phyloP scores from a whole-genome alignment of 2,888 invertebrate genomes.

The Andrena bucephala region DNA sequence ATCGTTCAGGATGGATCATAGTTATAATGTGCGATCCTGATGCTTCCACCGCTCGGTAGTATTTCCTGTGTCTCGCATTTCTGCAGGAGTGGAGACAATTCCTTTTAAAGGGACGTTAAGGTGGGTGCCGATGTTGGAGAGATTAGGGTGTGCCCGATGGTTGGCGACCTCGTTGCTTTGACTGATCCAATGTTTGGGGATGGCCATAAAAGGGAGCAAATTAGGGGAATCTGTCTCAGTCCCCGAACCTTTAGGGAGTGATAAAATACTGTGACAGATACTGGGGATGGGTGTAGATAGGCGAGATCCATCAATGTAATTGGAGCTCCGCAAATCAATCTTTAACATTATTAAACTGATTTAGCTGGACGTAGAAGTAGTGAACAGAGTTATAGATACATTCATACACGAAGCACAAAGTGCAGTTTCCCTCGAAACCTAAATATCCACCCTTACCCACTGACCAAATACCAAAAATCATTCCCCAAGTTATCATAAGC shows the following conservation, averaged over 20 bases:
- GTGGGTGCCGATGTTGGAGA: neutral
- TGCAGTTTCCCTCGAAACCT: no score
- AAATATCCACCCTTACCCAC: no score
- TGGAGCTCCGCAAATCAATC: no score
- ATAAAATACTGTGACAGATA: neutral
- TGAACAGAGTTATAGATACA: no score
- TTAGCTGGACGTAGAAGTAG: no score
- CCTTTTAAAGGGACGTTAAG: neutral
- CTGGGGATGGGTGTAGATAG: neutral
- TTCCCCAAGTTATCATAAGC: neutral
- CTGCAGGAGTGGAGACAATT: neutral
- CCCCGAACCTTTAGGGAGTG: neutral
- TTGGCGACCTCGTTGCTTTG: slow-evolving; percentile 10
- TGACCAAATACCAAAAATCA: neutral
- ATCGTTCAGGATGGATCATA: neutral
- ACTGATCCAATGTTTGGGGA: slow-evolving; percentile 15
- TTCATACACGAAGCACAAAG: no score
- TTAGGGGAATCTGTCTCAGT: slow-evolving; percentile 14
- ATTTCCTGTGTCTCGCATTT: neutral
- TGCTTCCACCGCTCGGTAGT: neutral
- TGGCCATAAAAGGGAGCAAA: slow-evolving; percentile 13
- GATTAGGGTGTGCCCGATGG: slow-evolving; percentile 22
- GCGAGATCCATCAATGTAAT: neutral
- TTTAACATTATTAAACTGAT: no score
- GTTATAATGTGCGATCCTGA: neutral